Base-by-base conservation (phyloP, 2,888 invertebrate species). In the Ochlodes sylvanus region DNA sequence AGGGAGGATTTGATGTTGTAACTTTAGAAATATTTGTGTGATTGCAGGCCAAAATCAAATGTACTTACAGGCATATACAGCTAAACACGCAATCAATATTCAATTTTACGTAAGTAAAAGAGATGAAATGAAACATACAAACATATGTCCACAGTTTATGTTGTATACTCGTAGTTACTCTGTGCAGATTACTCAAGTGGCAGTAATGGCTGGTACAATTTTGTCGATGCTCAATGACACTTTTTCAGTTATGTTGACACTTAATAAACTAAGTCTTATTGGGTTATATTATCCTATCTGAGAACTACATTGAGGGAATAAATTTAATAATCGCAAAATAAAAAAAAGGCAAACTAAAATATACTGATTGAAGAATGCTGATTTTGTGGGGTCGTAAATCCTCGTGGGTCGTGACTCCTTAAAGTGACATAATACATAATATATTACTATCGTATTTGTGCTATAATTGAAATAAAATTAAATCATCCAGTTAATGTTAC, bases 221-320 rank as follows among this genome's bases (percentile, higher is more conserved):
- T 75, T 73, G 76, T 75, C 78, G 79, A 80, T 78, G 73, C 71
- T 75, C 81, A 77, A 82, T 80, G 84, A 79, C 80, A 81, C 82
- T 86, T 81, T 79, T 76, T 78, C 73, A 73, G 76, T 50, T 57
- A 32, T 80, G 79, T 81, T 82, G 77, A 73, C 82, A 76, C 83
- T 84, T 79, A 81, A 62, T 56, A 41, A 44, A 9, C 54, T 63
- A 52, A 63, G 38, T 17, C 54, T 7, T 42, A 41, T 52, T 41
- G 41, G 1, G 63, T 42, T 63, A 52, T 52, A 10, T 1, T 1
- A 7, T 1, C 10, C 52, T 38, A 9, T 4, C 6, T 5, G 15
- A 47, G 44, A 9, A 7, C 15, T 47, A 17, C 17, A 17, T 47
- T 47, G 44, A 47, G 17, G 7, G 15, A 17, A 47, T 47, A 47